These are phyloP conservation scores for Anneissia japonica DNA, from an alignment of 35 echinoderm and acorn worm species.

Conservation along the genomic window DNA sequence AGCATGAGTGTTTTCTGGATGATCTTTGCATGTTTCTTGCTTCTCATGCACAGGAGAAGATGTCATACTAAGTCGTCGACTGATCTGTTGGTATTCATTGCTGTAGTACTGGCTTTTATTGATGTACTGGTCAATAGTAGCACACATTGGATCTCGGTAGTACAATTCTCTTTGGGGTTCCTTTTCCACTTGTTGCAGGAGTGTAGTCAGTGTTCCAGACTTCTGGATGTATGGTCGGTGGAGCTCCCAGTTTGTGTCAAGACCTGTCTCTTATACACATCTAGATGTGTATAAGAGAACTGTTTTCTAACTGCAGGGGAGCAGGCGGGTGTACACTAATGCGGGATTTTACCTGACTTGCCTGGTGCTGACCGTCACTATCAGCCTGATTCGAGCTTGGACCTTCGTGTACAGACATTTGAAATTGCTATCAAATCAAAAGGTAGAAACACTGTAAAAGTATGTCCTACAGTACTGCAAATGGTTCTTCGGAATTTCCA, in stretches of 20 bases:
- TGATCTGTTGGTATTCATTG: constrained; percentile 79
- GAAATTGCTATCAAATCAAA: too few species aligned
- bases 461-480: too few species aligned
- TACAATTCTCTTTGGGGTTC: constrained; percentile 74
- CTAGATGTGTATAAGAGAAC: too few species aligned
- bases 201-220: constrained; percentile 55
- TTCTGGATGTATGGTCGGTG: constrained; percentile 93
- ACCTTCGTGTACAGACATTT: too few species aligned
- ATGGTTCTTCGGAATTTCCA: too few species aligned
- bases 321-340: too few species aligned
- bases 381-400: too few species aligned
- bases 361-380: too few species aligned
- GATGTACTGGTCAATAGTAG: constrained; percentile 91
- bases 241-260: constrained; percentile 93
- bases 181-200: constrained; percentile 54
- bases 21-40: constrained; percentile 44
- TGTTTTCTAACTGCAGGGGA: too few species aligned
- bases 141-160: constrained; percentile 82
- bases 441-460: too few species aligned
- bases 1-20: constrained; percentile 73
- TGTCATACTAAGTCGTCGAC: constrained; percentile 54
- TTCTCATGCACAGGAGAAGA: neutral
- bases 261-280: too few species aligned
- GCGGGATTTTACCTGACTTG: too few species aligned
- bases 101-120: constrained; percentile 91